Evolutionary conservation across 2,797 vertebrate species (phyloP), one percentile per base, ranked within the genome.

Genomic region (Propithecus perrieri): DNA sequence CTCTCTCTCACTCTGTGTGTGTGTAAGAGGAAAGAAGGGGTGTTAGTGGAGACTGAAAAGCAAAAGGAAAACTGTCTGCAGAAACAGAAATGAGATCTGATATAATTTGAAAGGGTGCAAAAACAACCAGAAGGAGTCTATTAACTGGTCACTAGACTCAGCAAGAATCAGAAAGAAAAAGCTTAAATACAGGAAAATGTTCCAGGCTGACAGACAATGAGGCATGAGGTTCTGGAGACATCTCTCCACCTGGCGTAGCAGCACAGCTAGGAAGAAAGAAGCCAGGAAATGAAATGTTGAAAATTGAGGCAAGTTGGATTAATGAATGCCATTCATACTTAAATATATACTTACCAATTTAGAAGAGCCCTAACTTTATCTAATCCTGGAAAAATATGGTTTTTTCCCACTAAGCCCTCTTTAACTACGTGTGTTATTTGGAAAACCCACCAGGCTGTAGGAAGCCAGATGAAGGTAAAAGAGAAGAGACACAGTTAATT

Each of bases 81-180:
- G 75, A 92, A 83, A 59, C 88, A 74, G 67, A 95, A 92, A 79
- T 79, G 46, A 85, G 69, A 88, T 65, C 50, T 81, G n/a, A 91
- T 81, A 28, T 71, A 46, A 67, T 74, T 41, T 71, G 75, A 92
- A 90, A 80, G 17, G 7, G 3, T 83, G 3, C 33, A 91, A 55
- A 85, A 67, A 69, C 10, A 57, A 63, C 24, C 4, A 18, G 43
- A 85, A 83, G 41, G 22, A 18, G 15, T 72, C 89, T 85, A 28
- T 85, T 61, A 35, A 74, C 46, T 30, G 59, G n/a, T 81, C 59
- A 78, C 41, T 24, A 46, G 26, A 85, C 35, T 80, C 59, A 59
- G 63, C 50, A 80, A 72, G 48, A 92, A 22, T 75, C 43, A 84
- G 38, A 15, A 12, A 74, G 71, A 90, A 78, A 80, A 96, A 72